Evolutionary conservation across 2,113 vertebrate genomes (phyloP).

Genomic region (Psittacula cyanocephala): DNA sequence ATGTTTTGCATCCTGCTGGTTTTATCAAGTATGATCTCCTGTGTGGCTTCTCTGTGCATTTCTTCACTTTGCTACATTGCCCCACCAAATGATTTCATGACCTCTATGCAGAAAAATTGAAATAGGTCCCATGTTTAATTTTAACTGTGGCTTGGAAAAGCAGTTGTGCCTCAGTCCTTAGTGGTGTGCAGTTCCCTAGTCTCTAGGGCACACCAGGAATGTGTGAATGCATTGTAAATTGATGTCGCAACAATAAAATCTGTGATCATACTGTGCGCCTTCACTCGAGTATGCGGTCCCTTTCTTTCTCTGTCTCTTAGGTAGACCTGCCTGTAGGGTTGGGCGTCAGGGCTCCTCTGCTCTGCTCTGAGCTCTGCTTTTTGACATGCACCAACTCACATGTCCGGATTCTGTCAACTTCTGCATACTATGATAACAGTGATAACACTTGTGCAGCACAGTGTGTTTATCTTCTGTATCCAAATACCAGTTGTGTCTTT

Average conservation of each 20-base stretch:
- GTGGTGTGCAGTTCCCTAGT: neutral
- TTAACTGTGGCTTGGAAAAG: neutral
- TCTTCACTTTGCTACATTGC: neutral
- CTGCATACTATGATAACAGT: neutral
- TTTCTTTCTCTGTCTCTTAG: neutral
- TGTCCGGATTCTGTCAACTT: neutral
- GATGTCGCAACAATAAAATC: neutral
- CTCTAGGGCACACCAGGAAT: neutral
- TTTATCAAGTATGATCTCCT: neutral
- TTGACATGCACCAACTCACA: neutral
- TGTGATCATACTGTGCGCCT: neutral
- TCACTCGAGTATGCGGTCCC: neutral
- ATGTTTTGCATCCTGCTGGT: neutral
- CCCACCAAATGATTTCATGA: neutral
- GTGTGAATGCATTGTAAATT: neutral
- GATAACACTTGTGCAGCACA: neutral
- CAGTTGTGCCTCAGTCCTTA: neutral
- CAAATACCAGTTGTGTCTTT: neutral
- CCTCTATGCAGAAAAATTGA: neutral
- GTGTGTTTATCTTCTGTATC: neutral
- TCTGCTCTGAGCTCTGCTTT: neutral
- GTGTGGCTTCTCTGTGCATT: neutral
- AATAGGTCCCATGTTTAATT: neutral
- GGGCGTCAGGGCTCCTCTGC: neutral
- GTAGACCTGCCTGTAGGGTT: neutral